Percentiles rank a stretch among this genome's conserved stretches.
Evolutionary conservation across 2,888 invertebrate genomes (phyloP).

Genomic region (Cactoblastis cactorum): DNA sequence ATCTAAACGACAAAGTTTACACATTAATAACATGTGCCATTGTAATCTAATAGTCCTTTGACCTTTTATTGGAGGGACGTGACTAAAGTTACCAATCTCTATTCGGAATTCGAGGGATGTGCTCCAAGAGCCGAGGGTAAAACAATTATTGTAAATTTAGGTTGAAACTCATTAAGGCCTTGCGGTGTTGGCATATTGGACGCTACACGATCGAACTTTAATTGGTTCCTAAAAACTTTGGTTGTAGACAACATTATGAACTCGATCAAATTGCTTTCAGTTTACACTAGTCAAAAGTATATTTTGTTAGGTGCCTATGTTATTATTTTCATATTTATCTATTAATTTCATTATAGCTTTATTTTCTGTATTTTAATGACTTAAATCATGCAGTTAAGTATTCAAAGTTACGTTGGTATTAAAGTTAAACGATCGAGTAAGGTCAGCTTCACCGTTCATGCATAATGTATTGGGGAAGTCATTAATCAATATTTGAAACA

Average conservation of each 20-base stretch:
- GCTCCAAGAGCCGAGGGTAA: conserved; percentile 51
- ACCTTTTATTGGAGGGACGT: conserved; percentile 34
- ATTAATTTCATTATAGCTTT: too few species aligned
- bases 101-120: conserved; percentile 48
- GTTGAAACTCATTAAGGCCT: conserved; percentile 66
- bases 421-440: conserved; percentile 40
- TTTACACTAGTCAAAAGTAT: too few species aligned
- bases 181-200: conserved; percentile 34
- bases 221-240: conserved; percentile 46
- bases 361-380: too few species aligned
- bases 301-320: too few species aligned
- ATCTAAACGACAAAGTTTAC: background rate
- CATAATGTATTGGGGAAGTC: conserved; percentile 46
- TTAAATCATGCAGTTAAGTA: too few species aligned
- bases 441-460: conserved; percentile 42
- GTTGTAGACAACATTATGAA: conserved; percentile 31
- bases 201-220: conserved; percentile 62
- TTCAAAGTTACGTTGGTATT: conserved; percentile 31
- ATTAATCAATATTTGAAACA: conserved; percentile 68
- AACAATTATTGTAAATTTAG: conserved; percentile 75
- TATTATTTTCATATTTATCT: too few species aligned
- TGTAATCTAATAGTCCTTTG: conserved; percentile 16
- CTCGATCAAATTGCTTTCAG: conserved; percentile 20
- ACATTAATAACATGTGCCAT: background rate
- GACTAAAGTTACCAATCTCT: conserved; percentile 39